Base-by-base conservation (phyloP, 35 echinoderm and acorn worm genomes). In the Acanthaster planci region DNA sequence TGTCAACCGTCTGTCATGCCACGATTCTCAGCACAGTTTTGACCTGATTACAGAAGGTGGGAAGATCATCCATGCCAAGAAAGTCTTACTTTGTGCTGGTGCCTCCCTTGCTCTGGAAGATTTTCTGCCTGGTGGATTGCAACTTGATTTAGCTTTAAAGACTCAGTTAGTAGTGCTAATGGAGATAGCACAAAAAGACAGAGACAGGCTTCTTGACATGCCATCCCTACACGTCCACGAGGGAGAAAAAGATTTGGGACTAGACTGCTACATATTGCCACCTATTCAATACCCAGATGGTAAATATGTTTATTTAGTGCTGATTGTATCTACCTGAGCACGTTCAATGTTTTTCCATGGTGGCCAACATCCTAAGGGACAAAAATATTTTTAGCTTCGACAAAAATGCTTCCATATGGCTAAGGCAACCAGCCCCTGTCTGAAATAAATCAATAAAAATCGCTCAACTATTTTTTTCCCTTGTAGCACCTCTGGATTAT, bases 221-320 rank as follows among this genome's bases (percentile, higher is more conserved):
- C 56, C 56, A n/a, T 18, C 16, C 56, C 4, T 59, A n/a, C 19
- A n/a, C 21, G 6, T 37, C 18, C 39, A 78, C 7, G 31, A 78
- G 31, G n/a, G n/a, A n/a, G 39, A 35, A 29, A 17, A 31, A 37
- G 76, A 40, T 31, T 35, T 29, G 19, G 39, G 39, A 78, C 39
- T 18, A 10, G 76, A 78, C 14, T 17, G 76, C 18, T 78, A 78
- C 76, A 78, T 78, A n/a, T 31, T 78, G 31, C 76, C 76, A 78
- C 76, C 76, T 29, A 78, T 78, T 10, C 31, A 78, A 34, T 78
- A 78, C 39, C 21, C 76, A 37, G 23, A 78, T 30, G 56, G 56
- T 59, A 59, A 10, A 14, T 21, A 21, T n/a, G 27, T 59, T 17
- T 26, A 59, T n/a, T n/a, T n/a, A n/a, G n/a, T n/a, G n/a, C n/a